Conservation (phyloP, 2,113 vertebrate species). For the Theristicus caerulescens region DNA sequence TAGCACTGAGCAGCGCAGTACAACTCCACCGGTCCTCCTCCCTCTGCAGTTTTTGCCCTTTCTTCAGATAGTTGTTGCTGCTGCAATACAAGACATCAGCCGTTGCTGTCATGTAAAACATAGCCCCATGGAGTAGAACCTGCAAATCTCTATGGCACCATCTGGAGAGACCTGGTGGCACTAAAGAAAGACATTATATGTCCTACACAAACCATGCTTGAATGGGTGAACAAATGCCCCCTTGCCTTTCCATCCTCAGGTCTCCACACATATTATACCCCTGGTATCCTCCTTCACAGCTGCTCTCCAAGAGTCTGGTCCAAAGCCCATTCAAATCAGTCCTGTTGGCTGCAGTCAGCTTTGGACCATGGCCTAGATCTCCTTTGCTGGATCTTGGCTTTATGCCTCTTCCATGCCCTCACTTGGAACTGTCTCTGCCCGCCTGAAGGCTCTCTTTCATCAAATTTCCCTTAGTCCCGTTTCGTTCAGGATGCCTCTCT, state of each 20-base stretch:
- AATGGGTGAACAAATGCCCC: background rate
- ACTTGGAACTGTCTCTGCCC: background rate
- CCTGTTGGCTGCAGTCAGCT: background rate
- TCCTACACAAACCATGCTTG: background rate
- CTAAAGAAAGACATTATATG: background rate
- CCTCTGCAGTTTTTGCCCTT: background rate
- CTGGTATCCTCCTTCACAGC: background rate
- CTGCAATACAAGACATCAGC: no score
- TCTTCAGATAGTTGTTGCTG: background rate
- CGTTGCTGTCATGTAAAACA: background rate
- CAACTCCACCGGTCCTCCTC: background rate
- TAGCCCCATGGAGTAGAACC: background rate
- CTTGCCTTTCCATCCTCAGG: background rate
- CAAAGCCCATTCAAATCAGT: background rate
- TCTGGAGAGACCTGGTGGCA: background rate
- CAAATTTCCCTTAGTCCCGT: background rate
- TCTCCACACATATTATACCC: background rate
- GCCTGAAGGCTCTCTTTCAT: background rate
- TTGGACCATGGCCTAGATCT: background rate
- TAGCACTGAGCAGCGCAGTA: background rate
- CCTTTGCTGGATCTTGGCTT: background rate
- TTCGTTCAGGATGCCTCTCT: background rate
- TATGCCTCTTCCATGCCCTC: background rate
- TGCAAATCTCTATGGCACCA: background rate
- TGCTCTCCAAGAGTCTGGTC: background rate